Evolutionary conservation across 2,113 vertebrate genomes (phyloP).

Genomic region (Hyla sarda): DNA sequence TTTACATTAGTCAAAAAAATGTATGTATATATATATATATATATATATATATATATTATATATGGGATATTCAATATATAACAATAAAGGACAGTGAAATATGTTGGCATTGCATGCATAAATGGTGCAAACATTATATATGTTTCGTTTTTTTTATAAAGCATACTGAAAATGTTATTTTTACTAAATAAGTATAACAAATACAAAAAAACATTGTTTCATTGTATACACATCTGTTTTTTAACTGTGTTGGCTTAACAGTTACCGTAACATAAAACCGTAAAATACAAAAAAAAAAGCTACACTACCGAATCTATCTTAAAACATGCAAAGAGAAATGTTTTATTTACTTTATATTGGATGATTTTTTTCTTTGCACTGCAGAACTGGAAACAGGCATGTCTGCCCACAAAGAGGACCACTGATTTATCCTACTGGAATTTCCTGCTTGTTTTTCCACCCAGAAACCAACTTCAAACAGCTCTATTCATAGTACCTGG

Average conservation of each 20-base stretch:
- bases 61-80: background rate
- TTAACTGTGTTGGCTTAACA: background rate
- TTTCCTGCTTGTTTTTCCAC: conserved; percentile 56
- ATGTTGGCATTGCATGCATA: background rate
- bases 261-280: background rate
- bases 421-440: conserved; percentile 44
- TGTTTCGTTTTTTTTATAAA: too few relatives aligned
- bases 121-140: background rate
- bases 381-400: background rate
- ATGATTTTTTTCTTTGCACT: background rate
- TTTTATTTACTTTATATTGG: background rate
- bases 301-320: background rate
- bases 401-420: conserved; percentile 44
- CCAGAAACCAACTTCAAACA: conserved; percentile 41
- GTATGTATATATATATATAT: too few relatives aligned
- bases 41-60: too few relatives aligned
- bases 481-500: conserved; percentile 52
- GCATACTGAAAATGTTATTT: background rate
- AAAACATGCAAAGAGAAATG: conserved; percentile 1
- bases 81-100: background rate
- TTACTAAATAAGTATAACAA: background rate
- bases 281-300: background rate
- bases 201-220: too few relatives aligned
- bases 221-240: background rate
- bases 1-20: too few relatives aligned